phyloP scores from a whole-genome alignment of 2,888 invertebrate species.

The Lithophane semibrunnea region DNA sequence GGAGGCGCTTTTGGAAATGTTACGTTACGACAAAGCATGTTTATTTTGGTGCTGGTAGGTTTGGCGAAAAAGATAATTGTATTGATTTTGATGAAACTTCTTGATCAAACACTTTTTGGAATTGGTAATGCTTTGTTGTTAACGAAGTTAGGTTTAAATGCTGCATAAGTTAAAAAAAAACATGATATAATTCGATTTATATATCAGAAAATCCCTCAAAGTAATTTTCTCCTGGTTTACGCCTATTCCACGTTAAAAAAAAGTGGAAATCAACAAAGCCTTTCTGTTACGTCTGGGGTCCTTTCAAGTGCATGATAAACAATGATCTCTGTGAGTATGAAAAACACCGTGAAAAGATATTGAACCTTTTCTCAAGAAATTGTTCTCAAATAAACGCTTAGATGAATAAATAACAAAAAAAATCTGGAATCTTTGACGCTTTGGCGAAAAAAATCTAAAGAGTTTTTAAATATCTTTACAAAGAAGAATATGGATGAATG shows the following conservation, averaged over 20 bases:
- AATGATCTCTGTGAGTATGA: constrained; percentile 10
- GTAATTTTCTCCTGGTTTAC: not conserved
- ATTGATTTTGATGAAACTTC: constrained; percentile 10
- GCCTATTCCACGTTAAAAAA: no score
- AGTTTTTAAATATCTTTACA: constrained; percentile 7
- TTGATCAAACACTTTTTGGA: constrained; percentile 3
- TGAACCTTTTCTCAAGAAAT: constrained; percentile 14
- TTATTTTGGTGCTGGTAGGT: constrained; percentile 6
- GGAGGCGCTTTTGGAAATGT: constrained; percentile 10
- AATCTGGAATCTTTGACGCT: constrained; percentile 22
- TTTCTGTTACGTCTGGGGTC: constrained; percentile 15
- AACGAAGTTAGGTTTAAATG: not conserved
- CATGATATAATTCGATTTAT: not conserved
- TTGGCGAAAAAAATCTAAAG: constrained; percentile 8
- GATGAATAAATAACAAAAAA: constrained; percentile 14
- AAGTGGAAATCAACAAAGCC: constrained; percentile 12
- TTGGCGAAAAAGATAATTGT: constrained; percentile 10
- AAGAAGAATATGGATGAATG: constrained; percentile 27
- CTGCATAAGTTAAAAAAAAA: not conserved
- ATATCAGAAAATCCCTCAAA: not conserved
- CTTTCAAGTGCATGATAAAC: constrained; percentile 33
- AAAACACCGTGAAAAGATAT: constrained; percentile 9
- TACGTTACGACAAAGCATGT: not conserved
- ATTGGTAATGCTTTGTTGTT: constrained; percentile 1
- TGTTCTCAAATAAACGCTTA: constrained; percentile 13